These are phyloP conservation scores for Picus viridis DNA, from an alignment of 2,797 vertebrate species.

Conservation along the genomic window DNA sequence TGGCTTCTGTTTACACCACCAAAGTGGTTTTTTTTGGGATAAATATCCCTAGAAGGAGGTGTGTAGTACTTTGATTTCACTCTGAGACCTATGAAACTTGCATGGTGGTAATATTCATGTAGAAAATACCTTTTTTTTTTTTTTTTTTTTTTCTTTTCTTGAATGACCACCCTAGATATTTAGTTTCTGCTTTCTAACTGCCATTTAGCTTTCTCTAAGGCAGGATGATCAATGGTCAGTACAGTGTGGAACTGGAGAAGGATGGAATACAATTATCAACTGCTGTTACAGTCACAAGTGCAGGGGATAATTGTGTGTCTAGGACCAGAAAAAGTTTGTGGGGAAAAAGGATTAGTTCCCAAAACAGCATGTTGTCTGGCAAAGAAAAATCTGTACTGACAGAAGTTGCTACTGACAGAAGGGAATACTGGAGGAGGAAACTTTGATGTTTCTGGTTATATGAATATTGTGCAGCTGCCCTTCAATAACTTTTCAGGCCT, in stretches of 20 bases:
- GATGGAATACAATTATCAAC: background rate
- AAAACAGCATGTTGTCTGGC: background rate
- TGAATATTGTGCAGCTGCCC: background rate
- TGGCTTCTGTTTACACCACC: background rate
- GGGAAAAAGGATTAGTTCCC: background rate
- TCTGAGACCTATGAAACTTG: background rate
- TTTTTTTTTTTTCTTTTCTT: too few species aligned
- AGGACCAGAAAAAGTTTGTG: background rate
- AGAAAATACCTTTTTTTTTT: background rate
- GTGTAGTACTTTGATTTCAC: background rate
- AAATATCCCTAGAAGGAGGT: background rate
- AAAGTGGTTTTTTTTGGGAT: background rate
- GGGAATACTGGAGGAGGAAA: background rate
- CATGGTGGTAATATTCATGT: background rate
- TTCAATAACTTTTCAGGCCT: background rate
- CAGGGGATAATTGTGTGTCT: background rate
- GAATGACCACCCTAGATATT: background rate
- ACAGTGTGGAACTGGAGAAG: background rate
- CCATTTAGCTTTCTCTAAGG: background rate
- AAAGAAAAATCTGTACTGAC: background rate
- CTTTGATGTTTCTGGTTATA: background rate
- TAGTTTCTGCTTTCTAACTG: background rate
- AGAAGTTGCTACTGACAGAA: background rate
- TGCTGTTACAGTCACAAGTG: background rate
- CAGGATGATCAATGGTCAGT: background rate